A percentile compares a stretch with the other conserved stretches of the same genome.
These are phyloP conservation scores for Epicampocera succincta DNA, from an alignment of 2,888 invertebrate genomes.

Conservation along the genomic window DNA sequence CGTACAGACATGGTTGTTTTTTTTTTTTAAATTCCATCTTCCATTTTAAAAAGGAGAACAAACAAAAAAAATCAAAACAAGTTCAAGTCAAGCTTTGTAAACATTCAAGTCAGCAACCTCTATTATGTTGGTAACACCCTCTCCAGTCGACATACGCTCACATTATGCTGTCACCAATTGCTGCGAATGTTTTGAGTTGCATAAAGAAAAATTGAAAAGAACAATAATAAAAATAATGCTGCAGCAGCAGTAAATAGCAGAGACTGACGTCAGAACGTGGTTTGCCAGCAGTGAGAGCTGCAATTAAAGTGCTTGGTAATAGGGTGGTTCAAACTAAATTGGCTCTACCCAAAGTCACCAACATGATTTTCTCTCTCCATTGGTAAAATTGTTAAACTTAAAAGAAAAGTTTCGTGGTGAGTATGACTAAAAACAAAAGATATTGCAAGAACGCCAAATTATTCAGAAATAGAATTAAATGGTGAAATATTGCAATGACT, in stretches of 20 bases:
- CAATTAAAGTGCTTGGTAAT: too few relatives aligned
- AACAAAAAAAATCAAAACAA: conserved; percentile 65
- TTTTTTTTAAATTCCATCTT: conserved; percentile 66
- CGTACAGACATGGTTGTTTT: conserved; percentile 13
- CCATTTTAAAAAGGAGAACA: conserved; percentile 21
- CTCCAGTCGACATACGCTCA: conserved; percentile 6
- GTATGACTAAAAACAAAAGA: too few relatives aligned
- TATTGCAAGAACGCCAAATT: too few relatives aligned
- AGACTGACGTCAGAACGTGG: too few relatives aligned
- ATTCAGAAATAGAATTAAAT: too few relatives aligned
- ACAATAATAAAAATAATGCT: neutral
- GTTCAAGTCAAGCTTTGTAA: conserved; percentile 69
- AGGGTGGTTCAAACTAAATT: too few relatives aligned
- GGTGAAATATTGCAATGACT: too few relatives aligned
- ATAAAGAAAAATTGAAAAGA: neutral
- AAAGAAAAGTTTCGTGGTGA: too few relatives aligned
- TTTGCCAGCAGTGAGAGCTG: too few relatives aligned
- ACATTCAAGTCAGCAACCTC: conserved; percentile 64
- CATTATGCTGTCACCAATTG: neutral
- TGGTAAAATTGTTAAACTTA: too few relatives aligned
- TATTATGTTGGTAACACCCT: conserved; percentile 46
- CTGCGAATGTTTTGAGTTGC: neutral
- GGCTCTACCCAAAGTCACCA: too few relatives aligned
- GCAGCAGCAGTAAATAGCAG: neutral
- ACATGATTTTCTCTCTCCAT: too few relatives aligned